Conservation (phyloP, 2,113 vertebrate species). For the Pionites leucogaster region DNA sequence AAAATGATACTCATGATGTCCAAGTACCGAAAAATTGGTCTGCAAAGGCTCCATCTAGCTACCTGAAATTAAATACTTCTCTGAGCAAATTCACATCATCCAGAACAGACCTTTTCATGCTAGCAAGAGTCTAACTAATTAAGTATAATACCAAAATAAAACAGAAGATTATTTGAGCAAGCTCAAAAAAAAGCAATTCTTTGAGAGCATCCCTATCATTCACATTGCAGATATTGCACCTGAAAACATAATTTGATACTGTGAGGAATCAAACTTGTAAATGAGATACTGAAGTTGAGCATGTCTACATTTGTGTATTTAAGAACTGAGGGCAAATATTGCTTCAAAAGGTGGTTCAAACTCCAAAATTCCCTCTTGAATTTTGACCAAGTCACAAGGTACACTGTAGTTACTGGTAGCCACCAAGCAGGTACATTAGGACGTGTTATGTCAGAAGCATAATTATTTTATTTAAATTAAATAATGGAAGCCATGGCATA, state of each 20-base stretch:
- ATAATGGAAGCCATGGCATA: neutral
- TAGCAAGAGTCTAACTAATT: neutral
- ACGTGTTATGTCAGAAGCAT: neutral
- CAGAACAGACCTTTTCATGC: neutral
- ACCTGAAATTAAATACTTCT: neutral
- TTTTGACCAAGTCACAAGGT: neutral
- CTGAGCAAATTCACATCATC: neutral
- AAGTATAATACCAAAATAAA: neutral
- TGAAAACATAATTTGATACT: neutral
- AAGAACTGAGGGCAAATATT: neutral
- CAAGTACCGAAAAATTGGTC: neutral
- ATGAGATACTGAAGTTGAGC: neutral
- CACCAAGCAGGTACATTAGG: neutral
- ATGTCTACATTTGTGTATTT: neutral
- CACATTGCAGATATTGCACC: neutral
- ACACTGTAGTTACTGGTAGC: neutral
- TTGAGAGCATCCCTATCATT: neutral
- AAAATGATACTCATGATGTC: neutral
- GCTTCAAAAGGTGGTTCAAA: neutral
- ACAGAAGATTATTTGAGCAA: neutral
- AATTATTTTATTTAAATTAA: neutral
- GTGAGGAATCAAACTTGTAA: neutral
- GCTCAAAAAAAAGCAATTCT: neutral
- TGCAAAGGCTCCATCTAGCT: slow-evolving; percentile 9
- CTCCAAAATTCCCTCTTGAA: neutral